Evolutionary conservation across 1,140 invertebrate species (phyloP).

Genomic region (Ladona fulva): DNA sequence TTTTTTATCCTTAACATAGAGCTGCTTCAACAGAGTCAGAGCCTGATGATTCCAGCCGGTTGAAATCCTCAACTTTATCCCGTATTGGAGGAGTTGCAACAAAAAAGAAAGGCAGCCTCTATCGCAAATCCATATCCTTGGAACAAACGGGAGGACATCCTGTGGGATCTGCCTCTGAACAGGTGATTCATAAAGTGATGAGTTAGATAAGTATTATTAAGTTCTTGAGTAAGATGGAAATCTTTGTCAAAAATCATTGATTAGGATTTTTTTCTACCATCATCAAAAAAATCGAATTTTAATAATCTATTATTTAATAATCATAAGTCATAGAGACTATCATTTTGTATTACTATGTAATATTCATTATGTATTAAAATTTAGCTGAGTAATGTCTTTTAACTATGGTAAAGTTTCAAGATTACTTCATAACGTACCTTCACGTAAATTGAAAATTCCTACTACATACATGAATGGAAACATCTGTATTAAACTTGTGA

Average conservation of each 20-base stretch:
- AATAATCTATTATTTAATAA: neutral
- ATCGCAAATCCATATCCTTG: slow-evolving; percentile 63
- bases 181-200: neutral
- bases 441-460: too few species aligned
- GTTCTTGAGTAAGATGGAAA: too few species aligned
- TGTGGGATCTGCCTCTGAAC: slow-evolving; percentile 25
- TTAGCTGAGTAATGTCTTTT: neutral
- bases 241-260: too few species aligned
- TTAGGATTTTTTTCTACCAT: too few species aligned
- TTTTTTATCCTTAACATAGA: slow-evolving; percentile 20
- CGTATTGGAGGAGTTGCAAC: slow-evolving; percentile 32
- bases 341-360: neutral
- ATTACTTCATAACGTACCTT: neutral
- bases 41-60: slow-evolving; percentile 30
- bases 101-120: slow-evolving; percentile 45
- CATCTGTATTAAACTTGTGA: too few species aligned
- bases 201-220: too few species aligned
- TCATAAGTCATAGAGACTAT: neutral
- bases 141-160: slow-evolving; percentile 50
- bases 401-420: neutral
- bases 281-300: neutral
- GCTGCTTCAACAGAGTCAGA: slow-evolving; percentile 28
- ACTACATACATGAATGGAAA: too few species aligned
- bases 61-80: slow-evolving; percentile 32
- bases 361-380: neutral